These are phyloP conservation scores for Byasa hedistus DNA, from an alignment of 2,888 invertebrate genomes.

Conservation along the genomic window DNA sequence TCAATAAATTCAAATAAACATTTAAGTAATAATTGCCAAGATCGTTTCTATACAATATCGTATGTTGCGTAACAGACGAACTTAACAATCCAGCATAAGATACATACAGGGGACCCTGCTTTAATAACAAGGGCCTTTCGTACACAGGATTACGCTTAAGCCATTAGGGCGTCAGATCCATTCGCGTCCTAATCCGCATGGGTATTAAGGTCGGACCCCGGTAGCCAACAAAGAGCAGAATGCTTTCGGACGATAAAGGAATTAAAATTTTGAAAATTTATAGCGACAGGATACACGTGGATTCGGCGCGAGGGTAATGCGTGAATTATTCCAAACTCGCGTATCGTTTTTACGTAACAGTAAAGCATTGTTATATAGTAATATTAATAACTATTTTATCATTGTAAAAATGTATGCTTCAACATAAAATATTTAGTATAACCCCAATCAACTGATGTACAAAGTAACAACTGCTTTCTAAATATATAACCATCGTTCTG, in stretches of 20 bases:
- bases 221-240: conserved; percentile 30
- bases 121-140: conserved; percentile 20
- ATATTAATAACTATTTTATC: not conserved
- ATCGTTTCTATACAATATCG: not conserved
- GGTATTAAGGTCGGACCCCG: conserved; percentile 26
- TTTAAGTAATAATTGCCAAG: not conserved
- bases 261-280: conserved; percentile 30
- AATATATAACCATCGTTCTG: too few relatives aligned
- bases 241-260: conserved; percentile 30
- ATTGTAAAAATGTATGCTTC: not conserved
- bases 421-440: too few relatives aligned
- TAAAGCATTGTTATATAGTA: not conserved
- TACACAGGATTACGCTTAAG: conserved; percentile 26
- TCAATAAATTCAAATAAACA: not conserved
- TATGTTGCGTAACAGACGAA: not conserved
- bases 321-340: conserved; percentile 10
- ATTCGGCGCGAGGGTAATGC: conserved; percentile 7
- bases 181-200: conserved; percentile 27
- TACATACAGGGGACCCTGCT: conserved; percentile 1
- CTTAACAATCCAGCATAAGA: conserved; percentile 3
- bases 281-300: conserved; percentile 19
- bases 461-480: too few relatives aligned
- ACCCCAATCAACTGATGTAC: too few relatives aligned
- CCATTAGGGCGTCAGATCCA: conserved; percentile 23
- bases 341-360: not conserved